These are phyloP conservation scores for Dryococelus australis DNA, from an alignment of 2,888 invertebrate species.

Conservation along the genomic window DNA sequence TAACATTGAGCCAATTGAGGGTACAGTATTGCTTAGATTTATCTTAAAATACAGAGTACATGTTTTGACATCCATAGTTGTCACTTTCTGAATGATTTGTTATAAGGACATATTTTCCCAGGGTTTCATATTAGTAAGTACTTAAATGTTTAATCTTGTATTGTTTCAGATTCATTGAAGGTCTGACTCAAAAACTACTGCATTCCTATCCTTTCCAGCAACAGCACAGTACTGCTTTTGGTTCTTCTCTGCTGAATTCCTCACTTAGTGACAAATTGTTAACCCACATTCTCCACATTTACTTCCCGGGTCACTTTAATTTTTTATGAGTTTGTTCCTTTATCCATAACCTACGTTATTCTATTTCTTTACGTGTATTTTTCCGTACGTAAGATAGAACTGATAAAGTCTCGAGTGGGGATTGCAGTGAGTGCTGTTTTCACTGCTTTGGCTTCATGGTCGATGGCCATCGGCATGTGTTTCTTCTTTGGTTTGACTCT, in stretches of 20 bases:
- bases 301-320: conserved; percentile 90
- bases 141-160: conserved; percentile 34
- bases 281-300: conserved; percentile 66
- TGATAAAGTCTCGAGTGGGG: conserved; percentile 84
- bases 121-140: neutral
- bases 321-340: conserved; percentile 84
- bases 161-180: conserved; percentile 74
- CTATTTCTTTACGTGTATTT: conserved; percentile 94
- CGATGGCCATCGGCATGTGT: conserved; percentile 91
- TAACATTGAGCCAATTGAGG: no score
- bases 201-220: conserved; percentile 78
- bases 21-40: no score
- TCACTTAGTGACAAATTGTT: neutral
- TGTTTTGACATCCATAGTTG: no score
- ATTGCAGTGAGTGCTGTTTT: conserved; percentile 90
- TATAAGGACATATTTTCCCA: no score
- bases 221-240: conserved; percentile 49
- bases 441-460: conserved; percentile 77
- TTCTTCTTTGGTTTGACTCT: conserved; percentile 87
- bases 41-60: no score
- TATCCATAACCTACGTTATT: conserved; percentile 83
- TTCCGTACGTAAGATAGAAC: conserved; percentile 94
- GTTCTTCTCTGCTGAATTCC: conserved; percentile 9
- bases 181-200: conserved; percentile 73
- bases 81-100: no score